A percentile compares a stretch with the other conserved stretches of the same genome.
phyloP scores from a whole-genome alignment of 2,888 invertebrate species.

The Dasysyrphus albostriatus region DNA sequence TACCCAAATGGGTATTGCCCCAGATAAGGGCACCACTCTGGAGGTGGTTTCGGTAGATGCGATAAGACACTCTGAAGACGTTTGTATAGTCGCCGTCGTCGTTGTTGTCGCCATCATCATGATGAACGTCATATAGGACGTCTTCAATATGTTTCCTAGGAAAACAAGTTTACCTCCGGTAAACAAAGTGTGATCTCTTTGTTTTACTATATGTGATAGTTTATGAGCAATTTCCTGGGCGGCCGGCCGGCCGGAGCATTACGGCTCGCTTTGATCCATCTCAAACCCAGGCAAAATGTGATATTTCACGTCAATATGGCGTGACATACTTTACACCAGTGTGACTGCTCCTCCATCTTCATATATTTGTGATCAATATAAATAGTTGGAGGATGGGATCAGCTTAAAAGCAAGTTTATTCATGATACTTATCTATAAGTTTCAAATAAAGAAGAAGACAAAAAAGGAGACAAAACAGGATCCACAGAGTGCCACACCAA shows the following conservation, averaged over 20 bases:
- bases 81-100: neutral
- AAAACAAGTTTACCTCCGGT: conserved; percentile 52
- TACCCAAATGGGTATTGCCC: conserved; percentile 31
- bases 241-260: conserved; percentile 7
- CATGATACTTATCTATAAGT: conserved; percentile 45
- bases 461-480: conserved; percentile 13
- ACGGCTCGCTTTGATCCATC: conserved; percentile 51
- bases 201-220: conserved; percentile 61
- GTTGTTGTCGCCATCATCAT: conserved; percentile 1
- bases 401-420: conserved; percentile 39
- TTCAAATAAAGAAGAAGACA: neutral
- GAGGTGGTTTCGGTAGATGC: conserved; percentile 12
- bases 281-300: conserved; percentile 47
- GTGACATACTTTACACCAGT: conserved; percentile 68
- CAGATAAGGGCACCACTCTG: conserved; percentile 58
- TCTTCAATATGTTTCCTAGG: conserved; percentile 25
- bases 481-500: conserved; percentile 40
- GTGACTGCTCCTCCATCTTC: conserved; percentile 11
- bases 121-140: neutral
- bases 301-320: conserved; percentile 56
- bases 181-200: conserved; percentile 66
- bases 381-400: conserved; percentile 65
- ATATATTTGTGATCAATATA: conserved; percentile 56
- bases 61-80: conserved; percentile 64
- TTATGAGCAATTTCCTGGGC: conserved; percentile 68